Base-by-base conservation (phyloP, 2,113 vertebrate genomes). In the Cyphomyrus plagiostoma region DNA sequence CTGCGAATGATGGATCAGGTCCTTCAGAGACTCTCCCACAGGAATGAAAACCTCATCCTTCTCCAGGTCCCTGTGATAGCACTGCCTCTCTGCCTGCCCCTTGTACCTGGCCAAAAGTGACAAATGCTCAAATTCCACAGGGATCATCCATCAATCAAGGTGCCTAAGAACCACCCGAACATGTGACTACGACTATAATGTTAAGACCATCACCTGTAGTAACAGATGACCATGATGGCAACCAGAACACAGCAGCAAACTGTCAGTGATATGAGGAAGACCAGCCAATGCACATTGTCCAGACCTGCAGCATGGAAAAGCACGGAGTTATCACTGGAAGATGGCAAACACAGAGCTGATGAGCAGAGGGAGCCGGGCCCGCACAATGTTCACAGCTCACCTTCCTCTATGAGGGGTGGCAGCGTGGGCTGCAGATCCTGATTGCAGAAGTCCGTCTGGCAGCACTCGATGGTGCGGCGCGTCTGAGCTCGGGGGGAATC, bases 41-140 rank as follows among this genome's bases (percentile, higher is more conserved):
- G 97, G 98, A 92, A 99, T 99, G 95, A 99, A 99, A 0, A 97
- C 97, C 93, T 99, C 97, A 86, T 97, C 97, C 90, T 98, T 97
- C 62, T 98, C 98, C 94, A 98, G 93, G 90, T 98, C 97, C 91
- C 97, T 97, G 94, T 98, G 97, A 56, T 98, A 98, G 26, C 96
- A 95, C 92, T 96, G 97, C 82, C 97, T 97, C 93, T 98, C 98
- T 23, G 96, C 94, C 93, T 96, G 95, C 94, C 95, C 95, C 91
- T 96, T 97, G 53, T 96, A 96, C 93, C 96, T 96, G 91, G 87
- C n/a, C 83, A 58, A 91, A 89, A 26, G 91, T 5, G 77, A 88
- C 19, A 88, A 3, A 56, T 80, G 39, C 15, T 85, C 46, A n/a
- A 85, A 86, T 86, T 52, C 49, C n/a, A 86, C 35, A 83, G 19